phyloP scores from a whole-genome alignment of 2,888 invertebrate species.

The Napeogenes inachia region DNA sequence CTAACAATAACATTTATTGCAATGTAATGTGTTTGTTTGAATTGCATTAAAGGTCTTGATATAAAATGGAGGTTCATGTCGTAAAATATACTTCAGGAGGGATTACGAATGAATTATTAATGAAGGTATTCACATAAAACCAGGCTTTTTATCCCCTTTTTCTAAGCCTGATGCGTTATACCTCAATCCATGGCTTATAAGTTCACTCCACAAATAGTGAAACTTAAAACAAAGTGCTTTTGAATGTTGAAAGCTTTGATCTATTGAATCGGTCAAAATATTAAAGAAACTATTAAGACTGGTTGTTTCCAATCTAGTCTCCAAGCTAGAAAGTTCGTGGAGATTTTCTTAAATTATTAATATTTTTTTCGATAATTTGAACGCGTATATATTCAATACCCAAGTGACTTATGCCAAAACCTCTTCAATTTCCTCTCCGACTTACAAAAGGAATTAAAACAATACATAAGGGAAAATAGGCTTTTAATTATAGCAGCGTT shows the following conservation, averaged over 20 bases:
- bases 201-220: neutral
- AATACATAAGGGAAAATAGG: constrained; percentile 37
- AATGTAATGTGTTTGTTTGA: neutral
- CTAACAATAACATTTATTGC: no score
- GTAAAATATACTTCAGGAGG: constrained; percentile 48
- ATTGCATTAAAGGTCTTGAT: constrained; percentile 27
- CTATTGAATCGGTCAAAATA: neutral
- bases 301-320: no score
- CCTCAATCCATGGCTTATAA: constrained; percentile 16
- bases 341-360: no score
- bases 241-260: neutral
- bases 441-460: neutral
- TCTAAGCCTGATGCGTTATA: constrained; percentile 15
- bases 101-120: constrained; percentile 74
- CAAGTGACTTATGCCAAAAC: no score
- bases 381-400: no score
- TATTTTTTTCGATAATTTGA: no score
- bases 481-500: constrained; percentile 12
- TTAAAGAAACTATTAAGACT: neutral
- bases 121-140: constrained; percentile 64
- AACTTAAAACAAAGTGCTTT: constrained; percentile 11
- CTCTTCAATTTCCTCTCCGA: no score
- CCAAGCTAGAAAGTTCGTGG: no score
- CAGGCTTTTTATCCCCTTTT: constrained; percentile 36
- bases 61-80: constrained; percentile 56